Evolutionary conservation across 2,113 vertebrate species (phyloP).

Genomic region (Murina feae): DNA sequence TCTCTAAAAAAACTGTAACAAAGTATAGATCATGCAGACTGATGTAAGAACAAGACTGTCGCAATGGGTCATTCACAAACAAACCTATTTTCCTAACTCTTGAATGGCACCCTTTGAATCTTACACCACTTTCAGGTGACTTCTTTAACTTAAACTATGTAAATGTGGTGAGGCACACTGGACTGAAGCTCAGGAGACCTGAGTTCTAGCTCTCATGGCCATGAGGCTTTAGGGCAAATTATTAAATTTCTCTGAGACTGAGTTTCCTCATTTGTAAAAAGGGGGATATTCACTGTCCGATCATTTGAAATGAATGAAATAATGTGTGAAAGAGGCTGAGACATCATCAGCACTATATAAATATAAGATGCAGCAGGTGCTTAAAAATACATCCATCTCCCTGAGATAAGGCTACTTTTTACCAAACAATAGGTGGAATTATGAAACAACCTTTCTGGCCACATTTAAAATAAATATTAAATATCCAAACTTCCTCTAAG

Average conservation of each 20-base stretch:
- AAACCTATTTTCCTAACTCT: not conserved
- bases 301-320: conserved; percentile 28
- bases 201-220: not conserved
- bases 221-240: not conserved
- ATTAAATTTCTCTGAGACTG: not conserved
- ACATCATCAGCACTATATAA: not conserved
- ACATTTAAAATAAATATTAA: conserved; percentile 28
- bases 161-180: not conserved
- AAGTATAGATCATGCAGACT: not conserved
- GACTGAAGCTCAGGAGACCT: not conserved
- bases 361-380: not conserved
- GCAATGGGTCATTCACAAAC: not conserved
- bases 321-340: not conserved
- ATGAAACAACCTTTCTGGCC: not conserved
- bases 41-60: not conserved
- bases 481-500: not conserved
- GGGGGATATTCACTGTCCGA: not conserved
- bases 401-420: not conserved
- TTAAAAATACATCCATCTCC: not conserved
- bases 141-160: not conserved
- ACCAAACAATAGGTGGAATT: not conserved
- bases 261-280: not conserved
- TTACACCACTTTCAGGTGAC: not conserved
- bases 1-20: not conserved
- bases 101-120: not conserved